These are phyloP conservation scores for Sebastes wilsoni DNA, from an alignment of 2,797 vertebrate species.

Conservation along the genomic window DNA sequence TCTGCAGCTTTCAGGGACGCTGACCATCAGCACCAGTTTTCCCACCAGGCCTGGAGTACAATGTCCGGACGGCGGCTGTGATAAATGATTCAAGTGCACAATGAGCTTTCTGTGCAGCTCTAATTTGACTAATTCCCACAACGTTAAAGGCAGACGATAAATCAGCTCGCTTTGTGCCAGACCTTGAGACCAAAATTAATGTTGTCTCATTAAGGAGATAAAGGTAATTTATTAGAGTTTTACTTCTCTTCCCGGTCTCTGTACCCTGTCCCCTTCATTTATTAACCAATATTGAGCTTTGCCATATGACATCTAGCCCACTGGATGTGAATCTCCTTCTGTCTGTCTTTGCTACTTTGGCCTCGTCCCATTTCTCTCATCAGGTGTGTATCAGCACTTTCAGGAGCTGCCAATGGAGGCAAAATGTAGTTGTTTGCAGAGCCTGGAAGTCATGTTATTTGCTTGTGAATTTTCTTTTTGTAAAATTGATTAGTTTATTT, in stretches of 20 bases:
- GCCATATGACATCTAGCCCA: conserved; percentile 59
- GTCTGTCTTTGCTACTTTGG: conserved; percentile 32
- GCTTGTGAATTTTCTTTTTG: not conserved
- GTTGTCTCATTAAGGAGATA: conserved; percentile 91
- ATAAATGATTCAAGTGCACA: conserved; percentile 74
- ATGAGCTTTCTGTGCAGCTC: conserved; percentile 73
- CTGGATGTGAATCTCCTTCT: conserved; percentile 56
- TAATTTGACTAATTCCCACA: conserved; percentile 83
- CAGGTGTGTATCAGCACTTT: conserved; percentile 22
- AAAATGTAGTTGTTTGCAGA: conserved; percentile 25
- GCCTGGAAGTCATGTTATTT: not conserved
- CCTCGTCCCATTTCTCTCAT: not conserved
- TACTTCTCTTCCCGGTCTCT: conserved; percentile 52
- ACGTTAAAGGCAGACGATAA: conserved; percentile 76
- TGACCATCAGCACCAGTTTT: conserved; percentile 29
- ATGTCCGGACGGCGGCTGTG: conserved; percentile 26
- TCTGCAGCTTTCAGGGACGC: conserved; percentile 29
- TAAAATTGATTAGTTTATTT: not conserved
- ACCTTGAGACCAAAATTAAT: conserved; percentile 92
- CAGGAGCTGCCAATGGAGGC: not conserved
- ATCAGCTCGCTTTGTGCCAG: conserved; percentile 76
- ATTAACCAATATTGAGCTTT: conserved; percentile 85
- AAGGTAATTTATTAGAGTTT: conserved; percentile 85
- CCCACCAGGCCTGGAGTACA: conserved; percentile 45
- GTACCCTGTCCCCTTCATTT: conserved; percentile 76